Evolutionary conservation across 2,797 vertebrate species (phyloP), one percentile per base, ranked within the genome.

Genomic region (Syngnathus rostellatus): DNA sequence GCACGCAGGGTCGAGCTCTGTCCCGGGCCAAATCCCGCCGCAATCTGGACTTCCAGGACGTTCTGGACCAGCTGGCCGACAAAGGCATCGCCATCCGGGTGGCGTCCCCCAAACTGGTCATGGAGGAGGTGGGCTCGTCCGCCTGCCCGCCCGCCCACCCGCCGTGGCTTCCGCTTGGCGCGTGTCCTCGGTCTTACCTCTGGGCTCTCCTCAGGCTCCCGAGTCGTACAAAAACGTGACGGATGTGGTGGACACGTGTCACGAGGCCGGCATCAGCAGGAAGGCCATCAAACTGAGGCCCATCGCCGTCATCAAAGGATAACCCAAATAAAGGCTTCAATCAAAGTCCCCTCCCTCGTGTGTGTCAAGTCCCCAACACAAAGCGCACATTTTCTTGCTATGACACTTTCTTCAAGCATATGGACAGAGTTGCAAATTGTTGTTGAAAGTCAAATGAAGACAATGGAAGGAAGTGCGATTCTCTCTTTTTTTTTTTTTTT

Each of bases 171-270:
- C 31, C 31, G 31, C 31, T 31, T 31, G 3, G 2, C 31, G 31
- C 31, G 31, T 4, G 31, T 31, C 31, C 31, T 31, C 31, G 31
- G 31, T 31, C 31, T 31, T 31, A 31, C 31, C 31, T 31, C 31
- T 0, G 4, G 10, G 48, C 6, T 50, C 2, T 11, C 7, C 73
- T 60, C 80, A 99, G 97, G 97, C 96, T 72, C 96, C 97, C 0
- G 95, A 98, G 68, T 99, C 97, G 8, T 98, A 99, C 46, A 99
- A 99, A 78, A 99, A 99, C 0, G 97, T 99, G 80, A 98, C 95
- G 0, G 97, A 98, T 43, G 97, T 99, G 3, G 96, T 99, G 51
- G 92, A 99, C 81, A 99, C 97, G 11, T 99, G 97, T 78, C 96
- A 99, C 0, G 93, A 94, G 45, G 97, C 95, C 2, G 97, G 97